A percentile compares a stretch with the other conserved stretches of the same genome.
phyloP scores from a whole-genome alignment of 2,797 vertebrate species.

The Sphenopsis melanotis region DNA sequence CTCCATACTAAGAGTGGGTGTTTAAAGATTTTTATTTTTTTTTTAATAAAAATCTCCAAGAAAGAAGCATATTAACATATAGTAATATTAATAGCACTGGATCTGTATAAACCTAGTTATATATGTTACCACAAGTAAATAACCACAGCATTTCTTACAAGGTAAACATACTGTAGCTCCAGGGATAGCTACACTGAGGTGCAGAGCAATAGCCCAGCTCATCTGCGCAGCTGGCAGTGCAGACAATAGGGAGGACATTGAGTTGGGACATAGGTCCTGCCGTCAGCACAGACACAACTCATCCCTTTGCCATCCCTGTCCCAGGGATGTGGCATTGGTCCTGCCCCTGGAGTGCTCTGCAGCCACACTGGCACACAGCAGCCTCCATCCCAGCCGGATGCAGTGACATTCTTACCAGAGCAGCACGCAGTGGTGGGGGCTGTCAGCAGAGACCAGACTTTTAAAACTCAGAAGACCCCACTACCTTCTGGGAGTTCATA shows the following conservation, averaged over 20 bases:
- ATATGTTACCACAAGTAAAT: background rate
- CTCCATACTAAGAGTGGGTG: background rate
- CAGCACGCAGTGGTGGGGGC: fast-evolving
- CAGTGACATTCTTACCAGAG: background rate
- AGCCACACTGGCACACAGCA: background rate
- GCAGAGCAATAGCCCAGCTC: background rate
- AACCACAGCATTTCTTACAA: background rate
- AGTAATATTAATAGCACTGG: background rate
- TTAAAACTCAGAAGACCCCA: background rate
- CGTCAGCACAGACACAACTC: background rate
- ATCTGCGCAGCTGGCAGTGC: background rate
- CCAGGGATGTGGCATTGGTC: background rate
- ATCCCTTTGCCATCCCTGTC: background rate
- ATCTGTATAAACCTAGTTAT: background rate
- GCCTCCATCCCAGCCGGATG: fast-evolving
- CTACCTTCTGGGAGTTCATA: background rate
- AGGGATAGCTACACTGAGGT: background rate
- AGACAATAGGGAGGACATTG: background rate
- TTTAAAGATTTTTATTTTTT: background rate
- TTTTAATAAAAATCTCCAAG: background rate
- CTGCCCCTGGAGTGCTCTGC: background rate
- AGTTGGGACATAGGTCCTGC: background rate
- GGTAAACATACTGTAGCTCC: conserved; percentile 13
- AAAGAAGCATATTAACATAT: background rate
- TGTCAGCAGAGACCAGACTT: background rate